phyloP scores from a whole-genome alignment of 1,140 invertebrate species.

The Ceratina australensis region DNA sequence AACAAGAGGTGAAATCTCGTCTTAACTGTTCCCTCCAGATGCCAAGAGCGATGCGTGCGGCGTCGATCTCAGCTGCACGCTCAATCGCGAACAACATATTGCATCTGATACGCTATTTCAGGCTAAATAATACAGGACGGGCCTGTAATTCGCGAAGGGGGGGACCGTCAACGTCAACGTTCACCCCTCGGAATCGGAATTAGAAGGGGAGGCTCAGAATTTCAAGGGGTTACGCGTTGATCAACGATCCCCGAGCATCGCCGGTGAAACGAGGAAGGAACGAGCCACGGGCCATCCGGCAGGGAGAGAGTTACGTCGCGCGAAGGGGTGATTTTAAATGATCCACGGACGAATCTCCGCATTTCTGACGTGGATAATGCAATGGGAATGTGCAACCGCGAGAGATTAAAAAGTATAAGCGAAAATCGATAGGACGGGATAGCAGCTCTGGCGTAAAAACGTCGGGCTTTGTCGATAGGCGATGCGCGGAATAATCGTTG shows the following conservation, averaged over 20 bases:
- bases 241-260: slow-evolving; percentile 53
- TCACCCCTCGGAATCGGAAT: slow-evolving; percentile 49
- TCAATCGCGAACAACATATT: slow-evolving; percentile 50
- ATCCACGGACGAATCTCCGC: slow-evolving; percentile 28
- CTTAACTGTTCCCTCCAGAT: background rate
- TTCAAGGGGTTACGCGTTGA: slow-evolving; percentile 59
- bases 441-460: background rate
- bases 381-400: slow-evolving; percentile 49
- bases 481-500: background rate
- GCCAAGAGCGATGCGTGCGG: background rate
- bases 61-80: slow-evolving; percentile 25
- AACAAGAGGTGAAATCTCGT: slow-evolving; percentile 7
- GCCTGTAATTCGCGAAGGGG: slow-evolving; percentile 57
- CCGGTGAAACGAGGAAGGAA: background rate
- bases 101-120: slow-evolving; percentile 37
- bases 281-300: background rate
- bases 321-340: slow-evolving; percentile 44
- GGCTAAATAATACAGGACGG: slow-evolving; percentile 59
- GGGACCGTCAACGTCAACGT: slow-evolving; percentile 59
- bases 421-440: slow-evolving; percentile 22
- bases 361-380: slow-evolving; percentile 58
- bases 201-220: slow-evolving; percentile 56
- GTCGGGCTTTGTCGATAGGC: background rate
- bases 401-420: slow-evolving; percentile 52
- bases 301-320: background rate